Percentiles rank a stretch among this genome's conserved stretches.
phyloP scores from a whole-genome alignment of 2,113 vertebrate species.

The Odocoileus virginianus region DNA sequence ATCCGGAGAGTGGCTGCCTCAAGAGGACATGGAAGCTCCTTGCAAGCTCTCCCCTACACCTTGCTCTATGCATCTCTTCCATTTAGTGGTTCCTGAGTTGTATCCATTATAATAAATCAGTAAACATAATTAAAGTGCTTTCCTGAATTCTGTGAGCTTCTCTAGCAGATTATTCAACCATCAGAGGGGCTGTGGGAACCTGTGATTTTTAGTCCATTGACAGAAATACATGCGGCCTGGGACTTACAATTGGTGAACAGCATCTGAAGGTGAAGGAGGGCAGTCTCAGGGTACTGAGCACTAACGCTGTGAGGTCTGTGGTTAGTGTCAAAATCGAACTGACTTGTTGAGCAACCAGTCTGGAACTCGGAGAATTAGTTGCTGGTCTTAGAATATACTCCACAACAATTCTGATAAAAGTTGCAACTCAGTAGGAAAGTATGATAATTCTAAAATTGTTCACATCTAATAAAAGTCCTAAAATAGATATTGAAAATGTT shows the following conservation, averaged over 20 bases:
- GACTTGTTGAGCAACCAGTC: neutral
- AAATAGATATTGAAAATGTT: neutral
- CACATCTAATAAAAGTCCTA: neutral
- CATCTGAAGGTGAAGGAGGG: neutral
- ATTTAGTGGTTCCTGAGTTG: neutral
- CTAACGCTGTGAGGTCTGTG: neutral
- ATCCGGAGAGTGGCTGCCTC: neutral
- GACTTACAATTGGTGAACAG: neutral
- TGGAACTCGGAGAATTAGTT: neutral
- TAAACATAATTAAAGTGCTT: neutral
- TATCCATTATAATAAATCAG: neutral
- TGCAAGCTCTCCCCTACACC: neutral
- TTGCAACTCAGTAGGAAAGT: neutral
- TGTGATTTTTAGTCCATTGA: neutral
- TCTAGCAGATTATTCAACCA: neutral
- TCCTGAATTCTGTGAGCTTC: neutral
- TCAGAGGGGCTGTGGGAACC: neutral
- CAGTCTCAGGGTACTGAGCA: neutral
- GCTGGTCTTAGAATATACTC: neutral
- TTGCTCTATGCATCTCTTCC: neutral
- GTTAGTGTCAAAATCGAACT: neutral
- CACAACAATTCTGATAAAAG: neutral
- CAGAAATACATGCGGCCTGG: neutral
- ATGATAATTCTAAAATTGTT: neutral
- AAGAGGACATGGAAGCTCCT: neutral